These are phyloP conservation scores for Noctua comes DNA, from an alignment of 2,888 invertebrate species.

Conservation along the genomic window DNA sequence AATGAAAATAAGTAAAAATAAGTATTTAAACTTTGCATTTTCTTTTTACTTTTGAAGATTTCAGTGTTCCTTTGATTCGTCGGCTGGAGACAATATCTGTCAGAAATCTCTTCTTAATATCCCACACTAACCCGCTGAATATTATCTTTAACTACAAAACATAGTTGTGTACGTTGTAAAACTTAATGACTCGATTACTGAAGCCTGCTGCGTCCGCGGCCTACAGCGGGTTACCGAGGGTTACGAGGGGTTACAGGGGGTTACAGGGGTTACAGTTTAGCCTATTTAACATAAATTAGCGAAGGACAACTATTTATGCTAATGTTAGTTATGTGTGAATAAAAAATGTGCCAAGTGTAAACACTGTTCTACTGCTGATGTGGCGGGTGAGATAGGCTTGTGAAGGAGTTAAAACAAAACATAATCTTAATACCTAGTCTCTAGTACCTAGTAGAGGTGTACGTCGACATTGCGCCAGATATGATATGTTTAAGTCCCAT, in stretches of 20 bases:
- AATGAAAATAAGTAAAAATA: too few species aligned
- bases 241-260: constrained; percentile 6
- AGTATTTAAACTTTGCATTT: too few species aligned
- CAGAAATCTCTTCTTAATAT: constrained; percentile 10
- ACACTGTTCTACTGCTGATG: background rate
- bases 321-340: constrained; percentile 35
- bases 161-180: constrained; percentile 23
- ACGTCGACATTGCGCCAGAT: background rate
- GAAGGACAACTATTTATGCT: constrained; percentile 48
- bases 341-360: constrained; percentile 1
- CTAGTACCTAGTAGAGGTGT: background rate
- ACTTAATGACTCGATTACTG: constrained; percentile 52
- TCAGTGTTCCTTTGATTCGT: background rate
- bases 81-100: background rate
- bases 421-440: too few species aligned
- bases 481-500: background rate
- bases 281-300: constrained; percentile 63
- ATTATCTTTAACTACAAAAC: background rate
- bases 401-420: background rate
- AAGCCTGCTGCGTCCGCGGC: constrained; percentile 12
- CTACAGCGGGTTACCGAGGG: constrained; percentile 16
- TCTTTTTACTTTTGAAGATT: background rate
- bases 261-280: constrained; percentile 43
- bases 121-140: background rate
- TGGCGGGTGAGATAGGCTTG: background rate